Percentiles rank a stretch among this genome's conserved stretches.
Conservation (phyloP, 2,888 invertebrate genomes). For the Amphipoea oculea region DNA sequence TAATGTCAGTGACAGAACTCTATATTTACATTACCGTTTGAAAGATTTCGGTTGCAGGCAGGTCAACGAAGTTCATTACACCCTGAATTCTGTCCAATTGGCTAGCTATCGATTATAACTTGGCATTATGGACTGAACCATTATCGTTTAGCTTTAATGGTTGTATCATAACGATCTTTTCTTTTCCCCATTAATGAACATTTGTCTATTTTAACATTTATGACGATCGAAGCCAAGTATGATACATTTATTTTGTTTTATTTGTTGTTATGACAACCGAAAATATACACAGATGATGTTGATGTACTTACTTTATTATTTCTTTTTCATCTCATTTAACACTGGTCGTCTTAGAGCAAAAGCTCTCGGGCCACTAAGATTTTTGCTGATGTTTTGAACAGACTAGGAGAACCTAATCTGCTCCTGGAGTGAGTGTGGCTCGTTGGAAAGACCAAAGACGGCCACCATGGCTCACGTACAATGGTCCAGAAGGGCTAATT, state of each 20-base stretch:
- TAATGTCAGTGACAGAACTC: background rate
- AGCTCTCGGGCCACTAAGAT: background rate
- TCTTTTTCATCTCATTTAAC: background rate
- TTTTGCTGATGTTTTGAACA: background rate
- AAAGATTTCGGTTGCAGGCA: slow-evolving; percentile 33
- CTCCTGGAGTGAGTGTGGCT: too few relatives aligned
- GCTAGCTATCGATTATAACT: slow-evolving; percentile 47
- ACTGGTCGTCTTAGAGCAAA: background rate
- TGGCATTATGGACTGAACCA: slow-evolving; percentile 49
- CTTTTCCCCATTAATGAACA: slow-evolving; percentile 38
- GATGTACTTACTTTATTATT: background rate
- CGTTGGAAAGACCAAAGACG: background rate
- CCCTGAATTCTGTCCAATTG: slow-evolving; percentile 41
- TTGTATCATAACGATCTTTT: slow-evolving; percentile 49
- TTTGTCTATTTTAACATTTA: slow-evolving; percentile 22
- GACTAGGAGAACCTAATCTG: background rate
- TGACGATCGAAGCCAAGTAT: slow-evolving; percentile 20
- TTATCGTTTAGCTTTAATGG: slow-evolving; percentile 53
- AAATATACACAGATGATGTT: slow-evolving; percentile 20
- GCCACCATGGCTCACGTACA: background rate
- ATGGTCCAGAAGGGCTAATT: background rate
- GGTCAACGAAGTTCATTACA: slow-evolving; percentile 23
- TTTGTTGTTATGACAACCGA: slow-evolving; percentile 37
- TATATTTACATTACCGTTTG: background rate
- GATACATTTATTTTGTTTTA: slow-evolving; percentile 20